Evolutionary conservation across 2,888 invertebrate species (phyloP).

Genomic region (Anodontia alba): DNA sequence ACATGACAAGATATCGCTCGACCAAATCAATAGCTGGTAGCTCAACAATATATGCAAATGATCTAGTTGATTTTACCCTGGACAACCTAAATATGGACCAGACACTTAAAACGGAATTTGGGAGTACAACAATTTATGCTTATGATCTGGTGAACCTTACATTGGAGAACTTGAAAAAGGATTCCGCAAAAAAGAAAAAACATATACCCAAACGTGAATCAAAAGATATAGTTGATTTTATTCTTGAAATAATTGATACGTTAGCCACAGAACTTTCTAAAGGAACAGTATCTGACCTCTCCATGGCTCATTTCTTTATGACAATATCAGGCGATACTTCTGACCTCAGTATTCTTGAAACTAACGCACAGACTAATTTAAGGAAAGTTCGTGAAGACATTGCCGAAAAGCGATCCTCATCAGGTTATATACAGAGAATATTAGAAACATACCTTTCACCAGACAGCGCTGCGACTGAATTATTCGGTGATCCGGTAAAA

Average conservation of each 20-base stretch:
- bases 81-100: constrained; percentile 11
- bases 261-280: constrained; percentile 42
- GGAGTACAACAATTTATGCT: constrained; percentile 36
- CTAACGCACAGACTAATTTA: constrained; percentile 41
- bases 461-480: constrained; percentile 15
- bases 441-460: constrained; percentile 44
- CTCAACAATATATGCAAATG: constrained; percentile 33
- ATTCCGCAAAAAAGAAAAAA: neutral
- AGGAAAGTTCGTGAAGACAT: constrained; percentile 33
- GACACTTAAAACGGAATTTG: constrained; percentile 28
- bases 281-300: constrained; percentile 48
- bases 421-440: constrained; percentile 46
- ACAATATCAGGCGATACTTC: constrained; percentile 35
- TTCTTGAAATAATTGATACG: constrained; percentile 40
- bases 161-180: constrained; percentile 28
- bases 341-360: constrained; percentile 46
- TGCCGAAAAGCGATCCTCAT: constrained; percentile 24
- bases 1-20: neutral
- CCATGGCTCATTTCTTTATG: constrained; percentile 57
- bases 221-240: constrained; percentile 48
- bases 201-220: neutral
- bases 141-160: constrained; percentile 38
- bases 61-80: constrained; percentile 37
- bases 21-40: constrained; percentile 31
- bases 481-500: constrained; percentile 52